Conservation (phyloP, 2,113 vertebrate species). For the Callipepla squamata region DNA sequence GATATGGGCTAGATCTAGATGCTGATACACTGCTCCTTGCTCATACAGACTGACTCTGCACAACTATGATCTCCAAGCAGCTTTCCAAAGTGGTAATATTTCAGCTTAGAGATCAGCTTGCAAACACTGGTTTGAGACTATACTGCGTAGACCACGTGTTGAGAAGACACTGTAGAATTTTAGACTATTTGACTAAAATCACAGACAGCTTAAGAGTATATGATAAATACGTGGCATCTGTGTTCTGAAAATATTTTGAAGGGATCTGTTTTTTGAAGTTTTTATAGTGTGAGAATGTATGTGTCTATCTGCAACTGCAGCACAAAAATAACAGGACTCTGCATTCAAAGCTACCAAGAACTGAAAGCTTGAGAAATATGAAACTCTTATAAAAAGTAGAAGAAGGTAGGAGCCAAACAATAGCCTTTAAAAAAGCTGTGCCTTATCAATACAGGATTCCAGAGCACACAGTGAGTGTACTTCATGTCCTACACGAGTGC, state of each 20-base stretch:
- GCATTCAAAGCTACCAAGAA: neutral
- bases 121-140: no score
- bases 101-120: neutral
- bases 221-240: neutral
- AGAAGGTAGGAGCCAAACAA: neutral
- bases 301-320: neutral
- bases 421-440: neutral
- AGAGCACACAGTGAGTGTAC: rapidly evolving
- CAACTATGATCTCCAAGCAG: neutral
- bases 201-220: neutral
- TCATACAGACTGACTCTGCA: neutral
- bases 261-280: neutral
- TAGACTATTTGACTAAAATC: neutral
- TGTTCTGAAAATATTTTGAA: neutral
- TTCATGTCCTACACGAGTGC: neutral
- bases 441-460: neutral
- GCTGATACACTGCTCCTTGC: neutral
- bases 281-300: neutral
- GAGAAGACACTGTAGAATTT: no score
- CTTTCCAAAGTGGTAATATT: neutral
- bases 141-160: no score
- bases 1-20: neutral
- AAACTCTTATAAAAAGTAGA: neutral
- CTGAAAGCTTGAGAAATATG: neutral
- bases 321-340: neutral